Conservation (phyloP, 2,113 vertebrate species). For the Anoura caudifer region DNA sequence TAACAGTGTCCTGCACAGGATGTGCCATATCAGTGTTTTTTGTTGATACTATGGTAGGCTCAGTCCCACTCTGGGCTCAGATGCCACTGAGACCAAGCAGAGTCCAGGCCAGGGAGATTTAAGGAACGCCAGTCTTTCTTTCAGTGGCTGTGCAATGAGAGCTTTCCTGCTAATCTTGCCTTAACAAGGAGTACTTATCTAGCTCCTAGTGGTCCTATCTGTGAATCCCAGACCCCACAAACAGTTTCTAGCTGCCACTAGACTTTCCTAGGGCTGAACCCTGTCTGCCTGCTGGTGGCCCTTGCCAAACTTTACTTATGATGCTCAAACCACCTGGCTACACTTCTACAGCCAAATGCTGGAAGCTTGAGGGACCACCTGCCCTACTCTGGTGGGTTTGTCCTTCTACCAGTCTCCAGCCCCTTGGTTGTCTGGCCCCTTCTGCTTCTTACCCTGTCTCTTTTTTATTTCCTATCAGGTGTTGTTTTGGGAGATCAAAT, state of each 20-base stretch:
- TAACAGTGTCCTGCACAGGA: background rate
- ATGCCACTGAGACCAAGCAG: background rate
- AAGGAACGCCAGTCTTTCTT: background rate
- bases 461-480: background rate
- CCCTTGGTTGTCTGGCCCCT: background rate
- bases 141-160: background rate
- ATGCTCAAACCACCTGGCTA: background rate
- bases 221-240: background rate
- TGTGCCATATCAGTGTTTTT: background rate
- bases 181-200: background rate
- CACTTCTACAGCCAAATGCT: background rate
- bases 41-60: background rate
- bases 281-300: background rate
- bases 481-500: background rate
- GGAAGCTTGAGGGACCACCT: background rate
- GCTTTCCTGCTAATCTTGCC: background rate
- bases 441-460: background rate
- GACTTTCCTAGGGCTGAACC: background rate
- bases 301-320: fast-evolving
- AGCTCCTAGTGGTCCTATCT: background rate
- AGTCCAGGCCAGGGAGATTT: background rate
- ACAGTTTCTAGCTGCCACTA: background rate
- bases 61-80: background rate
- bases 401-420: background rate
- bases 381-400: background rate